Conservation (phyloP, 2,888 invertebrate species). For the Lasiommata megera region DNA sequence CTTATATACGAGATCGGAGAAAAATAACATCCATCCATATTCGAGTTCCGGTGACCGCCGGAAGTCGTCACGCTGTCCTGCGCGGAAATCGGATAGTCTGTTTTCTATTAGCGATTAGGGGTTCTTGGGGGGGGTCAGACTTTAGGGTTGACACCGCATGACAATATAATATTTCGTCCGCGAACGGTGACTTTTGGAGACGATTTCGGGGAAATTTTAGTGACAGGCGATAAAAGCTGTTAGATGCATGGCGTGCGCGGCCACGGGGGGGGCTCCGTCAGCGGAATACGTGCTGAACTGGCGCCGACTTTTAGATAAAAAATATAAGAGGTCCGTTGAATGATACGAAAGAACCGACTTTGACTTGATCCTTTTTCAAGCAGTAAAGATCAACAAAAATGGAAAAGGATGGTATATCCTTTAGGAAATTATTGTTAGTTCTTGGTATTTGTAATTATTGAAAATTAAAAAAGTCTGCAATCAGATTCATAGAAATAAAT, state of each 20-base stretch:
- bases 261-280: background rate
- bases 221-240: constrained; percentile 12
- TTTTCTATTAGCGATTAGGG: constrained; percentile 78
- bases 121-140: constrained; percentile 40
- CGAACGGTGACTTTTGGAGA: constrained; percentile 27
- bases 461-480: too few relatives aligned
- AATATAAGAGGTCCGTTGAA: too few relatives aligned
- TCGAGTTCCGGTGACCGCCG: constrained; percentile 46
- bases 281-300: too few relatives aligned
- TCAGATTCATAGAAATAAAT: too few relatives aligned
- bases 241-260: background rate
- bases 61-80: constrained; percentile 65
- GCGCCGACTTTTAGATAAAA: too few relatives aligned
- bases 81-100: constrained; percentile 67
- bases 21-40: constrained; percentile 42
- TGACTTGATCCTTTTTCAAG: too few relatives aligned
- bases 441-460: too few relatives aligned
- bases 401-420: too few relatives aligned
- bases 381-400: too few relatives aligned
- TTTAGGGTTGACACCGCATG: background rate
- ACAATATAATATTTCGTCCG: too few relatives aligned
- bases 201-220: constrained; percentile 2
- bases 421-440: too few relatives aligned
- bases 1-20: constrained; percentile 11
- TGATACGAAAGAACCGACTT: too few relatives aligned